These are phyloP conservation scores for Pseudochirops cupreus DNA, from an alignment of 2,797 vertebrate species.

Conservation along the genomic window DNA sequence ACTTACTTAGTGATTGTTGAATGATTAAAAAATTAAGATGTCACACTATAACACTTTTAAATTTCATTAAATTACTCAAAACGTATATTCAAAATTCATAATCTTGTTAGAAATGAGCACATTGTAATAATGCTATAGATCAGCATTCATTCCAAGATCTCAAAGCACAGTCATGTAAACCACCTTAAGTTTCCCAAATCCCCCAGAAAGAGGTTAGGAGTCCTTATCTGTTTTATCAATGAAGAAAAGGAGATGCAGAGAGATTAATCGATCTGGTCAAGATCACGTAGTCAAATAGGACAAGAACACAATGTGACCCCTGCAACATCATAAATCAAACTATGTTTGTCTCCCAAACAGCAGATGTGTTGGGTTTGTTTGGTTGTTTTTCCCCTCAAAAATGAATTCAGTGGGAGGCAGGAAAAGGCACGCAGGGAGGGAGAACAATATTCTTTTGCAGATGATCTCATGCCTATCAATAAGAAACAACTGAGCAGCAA, in stretches of 20 bases:
- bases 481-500: conserved; percentile 29
- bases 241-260: neutral
- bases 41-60: neutral
- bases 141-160: neutral
- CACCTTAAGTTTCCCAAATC: neutral
- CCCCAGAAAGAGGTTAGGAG: neutral
- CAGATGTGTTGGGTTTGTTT: neutral
- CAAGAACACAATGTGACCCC: neutral
- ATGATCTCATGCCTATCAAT: neutral
- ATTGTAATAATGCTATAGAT: neutral
- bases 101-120: neutral
- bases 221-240: neutral
- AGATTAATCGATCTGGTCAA: neutral
- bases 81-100: neutral
- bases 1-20: neutral
- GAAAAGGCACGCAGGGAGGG: neutral
- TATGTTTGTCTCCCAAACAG: neutral
- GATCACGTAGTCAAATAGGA: neutral
- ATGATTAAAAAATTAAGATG: neutral
- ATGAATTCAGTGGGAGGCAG: fast-evolving
- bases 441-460: fast-evolving
- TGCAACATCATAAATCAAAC: neutral
- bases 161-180: neutral
- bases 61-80: neutral
- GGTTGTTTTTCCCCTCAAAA: neutral